Evolutionary conservation across 1,140 invertebrate genomes (phyloP), one percentile per base, ranked within the genome.

Genomic region (Manduca sexta): DNA sequence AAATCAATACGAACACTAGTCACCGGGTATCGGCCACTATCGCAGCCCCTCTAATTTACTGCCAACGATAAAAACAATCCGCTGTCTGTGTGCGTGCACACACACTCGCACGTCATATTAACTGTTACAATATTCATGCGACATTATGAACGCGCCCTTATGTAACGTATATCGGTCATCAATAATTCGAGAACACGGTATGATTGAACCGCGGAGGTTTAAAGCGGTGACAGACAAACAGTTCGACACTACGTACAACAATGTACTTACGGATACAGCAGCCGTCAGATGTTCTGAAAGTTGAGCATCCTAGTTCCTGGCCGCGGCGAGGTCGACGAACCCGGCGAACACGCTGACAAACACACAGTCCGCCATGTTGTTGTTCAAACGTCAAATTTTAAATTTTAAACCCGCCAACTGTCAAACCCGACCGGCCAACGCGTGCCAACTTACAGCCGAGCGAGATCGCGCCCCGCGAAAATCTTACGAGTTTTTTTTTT

Each of bases 1-100:
- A 84, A 84, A 84, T 84, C 80, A 80, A 84, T 84, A 84, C 74
- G 43, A 59, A 66, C 67, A 70, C 70, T 70, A 78, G 60, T 69
- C 55, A 60, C 46, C 47, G 45, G 52, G 58, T 74, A 83, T 83
- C 75, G 76, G 67, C 71, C 72, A 80, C 69, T 82, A 82, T 79
- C 74, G 70, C 49, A 40, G 45, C 64, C 66, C 66, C 64, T 75
- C 62, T 79, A 77, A 84, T 81, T 79, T 84, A 79, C 76, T 76
- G 57, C 62, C 48, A 48, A 47, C 70, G 71, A 78, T 73, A 76
- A 76, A 76, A 76, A 74, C 73, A 76, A 76, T 69, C 57, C 33
- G 21, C 18, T 35, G 18, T 12, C n/a, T 46, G 61, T 70, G 63
- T 66, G 64, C 44, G 60, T 52, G 41, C 48, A 10, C n/a, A 15